Percentiles rank a stretch among this genome's conserved stretches.
phyloP scores from a whole-genome alignment of 2,797 vertebrate genomes.

The Labroides dimidiatus region DNA sequence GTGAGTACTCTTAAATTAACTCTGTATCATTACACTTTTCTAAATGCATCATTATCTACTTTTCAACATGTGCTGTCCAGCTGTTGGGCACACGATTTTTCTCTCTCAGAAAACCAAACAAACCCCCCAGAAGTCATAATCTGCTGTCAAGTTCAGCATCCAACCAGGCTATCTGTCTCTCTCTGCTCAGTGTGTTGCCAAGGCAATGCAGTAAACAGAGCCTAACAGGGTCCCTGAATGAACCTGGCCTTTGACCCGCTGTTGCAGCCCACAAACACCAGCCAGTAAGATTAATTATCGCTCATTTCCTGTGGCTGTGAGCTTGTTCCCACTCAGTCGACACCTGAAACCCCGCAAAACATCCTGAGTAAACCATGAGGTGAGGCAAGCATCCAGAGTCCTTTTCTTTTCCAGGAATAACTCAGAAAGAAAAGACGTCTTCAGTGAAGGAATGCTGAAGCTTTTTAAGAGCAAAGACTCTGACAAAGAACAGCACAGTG shows the following conservation, averaged over 20 bases:
- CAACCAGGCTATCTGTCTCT: constrained; percentile 1
- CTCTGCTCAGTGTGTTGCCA: constrained; percentile 17
- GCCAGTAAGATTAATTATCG: constrained; percentile 33
- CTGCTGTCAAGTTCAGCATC: constrained; percentile 9
- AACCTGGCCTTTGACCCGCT: constrained; percentile 38
- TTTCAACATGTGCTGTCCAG: constrained; percentile 8
- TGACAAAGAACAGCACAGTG: constrained; percentile 18
- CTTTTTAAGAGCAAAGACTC: constrained; percentile 24
- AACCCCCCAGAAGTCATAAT: constrained; percentile 8
- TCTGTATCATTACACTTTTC: background rate
- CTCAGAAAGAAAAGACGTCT: constrained; percentile 3
- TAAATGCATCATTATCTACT: background rate
- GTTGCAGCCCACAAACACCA: constrained; percentile 20
- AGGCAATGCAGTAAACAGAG: constrained; percentile 48
- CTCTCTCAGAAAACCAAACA: constrained; percentile 31
- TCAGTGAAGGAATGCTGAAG: constrained; percentile 28
- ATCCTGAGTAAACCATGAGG: constrained; percentile 44
- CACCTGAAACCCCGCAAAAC: constrained; percentile 11
- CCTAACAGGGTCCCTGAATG: constrained; percentile 25
- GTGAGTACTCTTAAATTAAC: background rate
- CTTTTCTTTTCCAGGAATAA: constrained; percentile 34
- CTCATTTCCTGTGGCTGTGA: constrained; percentile 14
- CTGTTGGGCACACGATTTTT: constrained; percentile 5
- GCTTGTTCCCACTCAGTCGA: background rate
- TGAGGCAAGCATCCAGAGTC: background rate